phyloP scores from a whole-genome alignment of 2,888 invertebrate species.

The Drosophila fungiperda region DNA sequence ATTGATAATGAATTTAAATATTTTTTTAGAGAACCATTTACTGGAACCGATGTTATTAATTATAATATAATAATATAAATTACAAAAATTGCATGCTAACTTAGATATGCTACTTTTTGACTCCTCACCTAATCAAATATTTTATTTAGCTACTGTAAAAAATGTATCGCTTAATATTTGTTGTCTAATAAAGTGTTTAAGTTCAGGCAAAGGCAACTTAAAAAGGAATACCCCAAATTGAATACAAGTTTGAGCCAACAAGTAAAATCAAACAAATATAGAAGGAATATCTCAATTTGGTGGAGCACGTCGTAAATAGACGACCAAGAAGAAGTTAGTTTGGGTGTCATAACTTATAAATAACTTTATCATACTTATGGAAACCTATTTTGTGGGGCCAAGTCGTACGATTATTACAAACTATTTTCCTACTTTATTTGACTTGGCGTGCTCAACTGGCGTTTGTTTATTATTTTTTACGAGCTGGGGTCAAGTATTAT shows the following conservation, averaged over 20 bases:
- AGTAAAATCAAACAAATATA: not conserved
- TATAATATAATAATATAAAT: too few species aligned
- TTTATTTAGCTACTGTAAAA: not conserved
- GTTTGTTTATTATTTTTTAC: conserved; percentile 43
- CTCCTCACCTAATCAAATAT: not conserved
- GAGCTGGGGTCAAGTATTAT: conserved; percentile 15
- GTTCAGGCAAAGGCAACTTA: not conserved
- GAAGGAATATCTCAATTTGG: not conserved
- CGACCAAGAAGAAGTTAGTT: not conserved
- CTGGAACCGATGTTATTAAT: not conserved
- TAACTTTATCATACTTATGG: conserved; percentile 18
- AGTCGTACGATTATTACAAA: conserved; percentile 39
- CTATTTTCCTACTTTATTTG: conserved; percentile 35
- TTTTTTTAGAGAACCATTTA: not conserved
- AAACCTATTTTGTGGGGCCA: conserved; percentile 8
- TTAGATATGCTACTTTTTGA: too few species aligned
- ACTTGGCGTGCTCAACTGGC: conserved; percentile 19
- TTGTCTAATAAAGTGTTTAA: not conserved
- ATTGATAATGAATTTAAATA: not conserved
- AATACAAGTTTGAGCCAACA: not conserved
- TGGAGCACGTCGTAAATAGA: conserved; percentile 7
- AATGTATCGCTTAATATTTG: not conserved
- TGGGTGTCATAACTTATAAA: not conserved
- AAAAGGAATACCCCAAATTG: not conserved
- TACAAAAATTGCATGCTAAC: too few species aligned